phyloP scores from a whole-genome alignment of 30 jellyfish, hydroid and myxozoan genomes.

The Rhopilema esculentum region DNA sequence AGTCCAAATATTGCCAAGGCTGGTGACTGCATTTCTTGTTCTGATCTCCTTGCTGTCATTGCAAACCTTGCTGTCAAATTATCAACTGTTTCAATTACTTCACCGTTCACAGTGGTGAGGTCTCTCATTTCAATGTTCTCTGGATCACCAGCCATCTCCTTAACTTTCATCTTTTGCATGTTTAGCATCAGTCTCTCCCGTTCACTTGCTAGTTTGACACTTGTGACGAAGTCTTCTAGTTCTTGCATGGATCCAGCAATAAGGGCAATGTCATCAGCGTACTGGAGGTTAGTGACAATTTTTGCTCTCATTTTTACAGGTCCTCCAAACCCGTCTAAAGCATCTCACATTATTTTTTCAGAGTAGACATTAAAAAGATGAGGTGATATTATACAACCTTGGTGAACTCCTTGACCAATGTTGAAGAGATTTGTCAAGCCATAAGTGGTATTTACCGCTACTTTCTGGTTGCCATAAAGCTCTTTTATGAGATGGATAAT shows the following conservation, averaged over 20 bases:
- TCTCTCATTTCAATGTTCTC: not conserved
- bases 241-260: too few relatives aligned
- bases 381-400: too few relatives aligned
- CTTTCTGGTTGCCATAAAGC: too few relatives aligned
- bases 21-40: not conserved
- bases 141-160: not conserved
- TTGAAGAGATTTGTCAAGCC: too few relatives aligned
- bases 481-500: too few relatives aligned
- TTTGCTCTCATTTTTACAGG: too few relatives aligned
- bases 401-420: too few relatives aligned
- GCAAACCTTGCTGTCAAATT: not conserved
- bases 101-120: not conserved
- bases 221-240: not conserved
- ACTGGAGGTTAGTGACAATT: not conserved
- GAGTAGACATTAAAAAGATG: too few relatives aligned
- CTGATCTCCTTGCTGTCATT: not conserved
- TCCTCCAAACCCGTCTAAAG: too few relatives aligned
- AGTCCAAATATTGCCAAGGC: not conserved
- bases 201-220: not conserved
- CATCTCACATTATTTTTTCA: too few relatives aligned
- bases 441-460: too few relatives aligned
- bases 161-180: not conserved
- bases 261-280: not conserved
- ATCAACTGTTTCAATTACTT: too few relatives aligned
- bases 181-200: not conserved